Evolutionary conservation across 1,140 invertebrate species (phyloP), one percentile per base, ranked within the genome.

Genomic region (Drosophila carrolli): DNA sequence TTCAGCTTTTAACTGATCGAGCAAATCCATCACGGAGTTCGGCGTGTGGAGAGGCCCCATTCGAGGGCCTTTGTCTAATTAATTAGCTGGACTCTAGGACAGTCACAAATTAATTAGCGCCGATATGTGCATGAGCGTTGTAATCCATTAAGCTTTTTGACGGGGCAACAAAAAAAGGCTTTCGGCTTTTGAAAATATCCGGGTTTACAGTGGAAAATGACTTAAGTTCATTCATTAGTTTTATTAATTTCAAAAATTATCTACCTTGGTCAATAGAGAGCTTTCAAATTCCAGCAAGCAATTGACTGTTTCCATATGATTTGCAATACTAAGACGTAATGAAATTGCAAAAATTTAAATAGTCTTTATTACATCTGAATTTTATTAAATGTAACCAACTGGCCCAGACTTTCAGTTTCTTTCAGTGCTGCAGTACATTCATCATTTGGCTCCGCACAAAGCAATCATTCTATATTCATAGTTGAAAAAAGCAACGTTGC

Each of bases 391-490:
- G 23, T n/a, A 1, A 13, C 9, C 11, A 23, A 16, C 23, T 23
- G 23, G 23, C 8, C 48, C 2, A 32, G 8, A 14, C 10, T 5
- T 7, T 0, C 11, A 11, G 43, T 40, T 75, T 75, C 6, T 58
- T 14, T 1, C 72, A 54, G 73, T 75, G 70, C 23, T 5, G 0
- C 19, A 38, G 6, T 35, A 41, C 59, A 81, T 75, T 57, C 43
- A 77, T 85, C 83, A 78, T 57, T 62, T 23, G 47, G 40, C 37
- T 48, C 38, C 32, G 44, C 62, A 73, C 79, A 56, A 70, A 77
- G 84, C 84, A 84, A 89, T 89, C 77, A 84, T 89, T 89, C 84
- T 83, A 80, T 78, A 83, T 84, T 89, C 80, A 72, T 89, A 89
- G 89, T 89, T 89, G 84, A 23, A 89, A 89, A 81, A 83, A 86